Percentiles rank a stretch among this genome's conserved stretches.
phyloP scores from a whole-genome alignment of 2,888 invertebrate species.

The Alsophila aescularia region DNA sequence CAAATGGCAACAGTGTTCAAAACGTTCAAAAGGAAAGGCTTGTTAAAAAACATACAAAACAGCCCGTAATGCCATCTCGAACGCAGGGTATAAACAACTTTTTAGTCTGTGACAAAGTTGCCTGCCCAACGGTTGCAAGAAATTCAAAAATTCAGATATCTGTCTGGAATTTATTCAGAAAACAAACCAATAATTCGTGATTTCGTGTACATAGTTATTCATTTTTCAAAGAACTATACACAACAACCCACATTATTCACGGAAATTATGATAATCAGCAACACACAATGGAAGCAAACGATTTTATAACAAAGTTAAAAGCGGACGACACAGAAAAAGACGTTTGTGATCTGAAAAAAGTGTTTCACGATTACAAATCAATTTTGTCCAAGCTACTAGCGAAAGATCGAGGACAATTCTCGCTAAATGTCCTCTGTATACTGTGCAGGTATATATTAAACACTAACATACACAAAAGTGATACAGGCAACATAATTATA shows the following conservation, averaged over 20 bases:
- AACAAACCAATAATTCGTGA: too few species aligned
- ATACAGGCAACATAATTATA: too few species aligned
- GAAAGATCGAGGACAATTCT: conserved; percentile 60
- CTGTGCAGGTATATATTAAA: conserved; percentile 65
- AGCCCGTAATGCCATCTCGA: too few species aligned
- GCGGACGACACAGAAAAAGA: conserved; percentile 59
- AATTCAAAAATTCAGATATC: too few species aligned
- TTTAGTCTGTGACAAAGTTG: too few species aligned
- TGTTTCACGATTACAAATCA: conserved; percentile 52
- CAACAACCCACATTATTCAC: background rate
- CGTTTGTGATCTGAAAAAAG: conserved; percentile 50
- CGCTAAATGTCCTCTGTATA: conserved; percentile 70
- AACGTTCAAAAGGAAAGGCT: too few species aligned
- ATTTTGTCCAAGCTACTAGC: conserved; percentile 52
- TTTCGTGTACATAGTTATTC: too few species aligned
- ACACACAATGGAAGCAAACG: conserved; percentile 60
- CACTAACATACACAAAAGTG: background rate
- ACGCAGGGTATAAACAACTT: too few species aligned
- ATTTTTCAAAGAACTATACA: background rate
- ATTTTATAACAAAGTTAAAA: conserved; percentile 64
- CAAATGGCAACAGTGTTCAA: too few species aligned
- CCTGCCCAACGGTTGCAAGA: too few species aligned
- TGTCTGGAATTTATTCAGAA: too few species aligned
- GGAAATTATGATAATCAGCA: background rate
- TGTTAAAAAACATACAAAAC: too few species aligned